Evolutionary conservation across 1,140 invertebrate genomes (phyloP).

Genomic region (Sesamia nonagrioides): DNA sequence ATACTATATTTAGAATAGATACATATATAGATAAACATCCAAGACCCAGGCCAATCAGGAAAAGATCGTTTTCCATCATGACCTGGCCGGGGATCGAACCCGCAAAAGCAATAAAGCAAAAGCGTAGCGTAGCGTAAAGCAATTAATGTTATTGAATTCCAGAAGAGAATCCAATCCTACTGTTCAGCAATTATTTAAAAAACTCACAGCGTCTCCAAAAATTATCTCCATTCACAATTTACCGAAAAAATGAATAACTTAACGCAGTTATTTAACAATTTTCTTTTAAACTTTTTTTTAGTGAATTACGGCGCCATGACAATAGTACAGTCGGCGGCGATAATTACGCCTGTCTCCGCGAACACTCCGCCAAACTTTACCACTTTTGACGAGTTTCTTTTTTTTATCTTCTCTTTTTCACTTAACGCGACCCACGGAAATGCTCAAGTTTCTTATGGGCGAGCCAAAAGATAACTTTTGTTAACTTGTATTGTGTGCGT

Average conservation of each 20-base stretch:
- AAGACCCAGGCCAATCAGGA: too few species aligned
- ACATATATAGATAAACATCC: too few species aligned
- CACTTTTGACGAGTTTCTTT: conserved; percentile 35
- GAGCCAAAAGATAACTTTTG: conserved; percentile 42
- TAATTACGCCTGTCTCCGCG: conserved; percentile 39
- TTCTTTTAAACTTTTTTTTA: conserved; percentile 38
- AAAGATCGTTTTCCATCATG: too few species aligned
- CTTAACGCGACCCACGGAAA: conserved; percentile 36
- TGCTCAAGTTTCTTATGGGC: conserved; percentile 37
- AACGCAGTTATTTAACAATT: conserved; percentile 39
- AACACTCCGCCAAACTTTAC: conserved; percentile 13
- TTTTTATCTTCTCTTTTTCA: conserved; percentile 39
- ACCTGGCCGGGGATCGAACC: too few species aligned
- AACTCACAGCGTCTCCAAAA: neutral
- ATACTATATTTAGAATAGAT: too few species aligned
- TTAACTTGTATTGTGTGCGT: conserved; percentile 25
- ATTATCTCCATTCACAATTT: conserved; percentile 13
- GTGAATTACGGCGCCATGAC: conserved; percentile 33
- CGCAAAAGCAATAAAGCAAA: too few species aligned
- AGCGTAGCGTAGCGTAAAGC: too few species aligned
- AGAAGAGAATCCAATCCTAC: too few species aligned
- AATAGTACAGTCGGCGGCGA: conserved; percentile 36
- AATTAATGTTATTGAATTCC: too few species aligned
- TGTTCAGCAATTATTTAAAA: neutral
- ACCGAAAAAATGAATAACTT: conserved; percentile 9